Evolutionary conservation across 2,888 invertebrate genomes (phyloP).

Genomic region (Lepidochitona cinerea): DNA sequence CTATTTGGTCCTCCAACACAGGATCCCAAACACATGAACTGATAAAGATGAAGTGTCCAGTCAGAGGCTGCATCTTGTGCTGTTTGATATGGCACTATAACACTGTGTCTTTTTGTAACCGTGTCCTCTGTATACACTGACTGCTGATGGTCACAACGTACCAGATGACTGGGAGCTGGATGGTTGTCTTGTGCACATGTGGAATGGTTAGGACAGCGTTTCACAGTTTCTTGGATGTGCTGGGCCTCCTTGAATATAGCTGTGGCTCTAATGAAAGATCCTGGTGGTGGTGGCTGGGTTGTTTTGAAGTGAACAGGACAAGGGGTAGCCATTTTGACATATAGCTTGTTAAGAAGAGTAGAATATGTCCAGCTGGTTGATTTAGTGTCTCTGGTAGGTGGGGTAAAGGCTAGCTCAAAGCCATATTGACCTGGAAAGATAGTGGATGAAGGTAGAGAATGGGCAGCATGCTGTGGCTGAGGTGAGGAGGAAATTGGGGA

Average conservation of each 20-base stretch:
- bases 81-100: neutral
- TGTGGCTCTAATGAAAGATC: neutral
- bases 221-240: neutral
- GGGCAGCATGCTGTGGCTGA: neutral
- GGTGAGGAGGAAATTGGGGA: no score
- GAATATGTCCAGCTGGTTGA: conserved; percentile 1
- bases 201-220: neutral
- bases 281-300: neutral
- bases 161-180: conserved; percentile 2
- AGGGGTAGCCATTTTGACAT: neutral
- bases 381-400: neutral
- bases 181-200: neutral
- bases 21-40: conserved; percentile 3
- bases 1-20: neutral
- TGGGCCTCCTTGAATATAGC: neutral
- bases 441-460: conserved; percentile 6
- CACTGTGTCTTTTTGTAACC: neutral
- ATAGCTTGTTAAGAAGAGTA: neutral
- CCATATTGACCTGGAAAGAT: neutral
- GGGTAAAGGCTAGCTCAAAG: neutral
- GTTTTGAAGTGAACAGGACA: neutral
- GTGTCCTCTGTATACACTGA: neutral
- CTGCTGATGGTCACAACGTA: neutral
- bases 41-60: neutral
- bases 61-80: neutral